phyloP scores from a whole-genome alignment of 2,113 vertebrate species.

The Clarias macrocephalus region DNA sequence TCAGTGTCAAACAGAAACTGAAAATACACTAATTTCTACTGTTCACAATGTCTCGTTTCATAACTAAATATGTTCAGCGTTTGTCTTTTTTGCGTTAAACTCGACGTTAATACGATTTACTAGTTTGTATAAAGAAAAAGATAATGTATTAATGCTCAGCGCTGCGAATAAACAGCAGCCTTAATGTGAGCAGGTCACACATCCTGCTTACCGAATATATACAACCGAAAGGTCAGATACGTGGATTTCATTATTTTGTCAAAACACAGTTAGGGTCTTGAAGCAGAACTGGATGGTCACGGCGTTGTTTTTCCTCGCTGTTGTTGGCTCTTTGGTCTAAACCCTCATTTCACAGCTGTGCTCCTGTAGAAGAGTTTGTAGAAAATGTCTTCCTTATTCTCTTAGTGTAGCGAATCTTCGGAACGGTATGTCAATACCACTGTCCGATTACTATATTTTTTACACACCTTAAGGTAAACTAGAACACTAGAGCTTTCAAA shows the following conservation, averaged over 20 bases:
- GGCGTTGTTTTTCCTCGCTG: too few species aligned
- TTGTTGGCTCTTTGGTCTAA: accelerated
- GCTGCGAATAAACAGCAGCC: not conserved
- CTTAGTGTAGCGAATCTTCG: not conserved
- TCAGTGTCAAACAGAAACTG: not conserved
- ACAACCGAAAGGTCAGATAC: not conserved
- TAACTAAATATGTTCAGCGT: not conserved
- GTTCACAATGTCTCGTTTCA: not conserved
- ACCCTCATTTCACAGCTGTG: not conserved
- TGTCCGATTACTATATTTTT: too few species aligned
- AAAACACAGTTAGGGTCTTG: not conserved
- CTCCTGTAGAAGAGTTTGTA: too few species aligned
- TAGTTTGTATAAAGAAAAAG: not conserved
- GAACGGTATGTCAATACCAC: not conserved
- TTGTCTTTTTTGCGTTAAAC: not conserved
- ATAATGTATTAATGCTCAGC: not conserved
- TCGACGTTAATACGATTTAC: not conserved
- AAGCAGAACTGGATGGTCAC: not conserved
- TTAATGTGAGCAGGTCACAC: not conserved
- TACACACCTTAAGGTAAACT: too few species aligned
- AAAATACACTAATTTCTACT: not conserved
- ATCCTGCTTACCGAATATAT: not conserved
- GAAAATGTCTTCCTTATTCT: not conserved
- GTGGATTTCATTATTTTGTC: not conserved
- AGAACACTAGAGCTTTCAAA: too few species aligned